These are phyloP conservation scores for Dimorphilus gyrociliatus DNA, from an alignment of 2,888 invertebrate genomes.

Conservation along the genomic window DNA sequence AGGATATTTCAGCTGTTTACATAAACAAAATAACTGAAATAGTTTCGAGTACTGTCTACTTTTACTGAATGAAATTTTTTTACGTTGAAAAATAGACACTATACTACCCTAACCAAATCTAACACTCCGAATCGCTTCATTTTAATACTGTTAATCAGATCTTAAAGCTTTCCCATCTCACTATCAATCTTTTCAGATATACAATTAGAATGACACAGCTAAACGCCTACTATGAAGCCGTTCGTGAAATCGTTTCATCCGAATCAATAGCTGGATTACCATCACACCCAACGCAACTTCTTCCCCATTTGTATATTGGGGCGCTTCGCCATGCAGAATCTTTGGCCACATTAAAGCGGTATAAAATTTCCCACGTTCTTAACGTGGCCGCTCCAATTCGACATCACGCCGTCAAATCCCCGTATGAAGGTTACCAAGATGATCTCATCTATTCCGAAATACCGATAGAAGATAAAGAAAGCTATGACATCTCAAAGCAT, in stretches of 20 bases:
- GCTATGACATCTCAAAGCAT: constrained; percentile 13
- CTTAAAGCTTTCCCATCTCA: too few species aligned
- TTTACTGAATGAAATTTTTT: too few species aligned
- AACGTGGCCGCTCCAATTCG: constrained; percentile 13
- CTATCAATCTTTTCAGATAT: too few species aligned
- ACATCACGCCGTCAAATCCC: constrained; percentile 8
- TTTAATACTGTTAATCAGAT: too few species aligned
- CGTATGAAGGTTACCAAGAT: constrained; percentile 12
- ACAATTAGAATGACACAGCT: too few species aligned
- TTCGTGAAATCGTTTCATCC: constrained; percentile 8
- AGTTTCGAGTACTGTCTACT: too few species aligned
- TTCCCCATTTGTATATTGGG: constrained; percentile 12
- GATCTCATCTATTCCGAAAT: constrained; percentile 13
- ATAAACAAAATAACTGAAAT: too few species aligned
- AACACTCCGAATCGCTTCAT: not conserved
- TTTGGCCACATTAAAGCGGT: constrained; percentile 7
- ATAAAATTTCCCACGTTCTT: constrained; percentile 12
- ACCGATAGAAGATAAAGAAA: constrained; percentile 12
- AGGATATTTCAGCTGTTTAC: too few species aligned
- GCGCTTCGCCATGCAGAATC: constrained; percentile 12
- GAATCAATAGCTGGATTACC: constrained; percentile 7
- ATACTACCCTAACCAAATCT: not conserved
- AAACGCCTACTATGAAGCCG: too few species aligned
- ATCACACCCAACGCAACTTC: constrained; percentile 8
- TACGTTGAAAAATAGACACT: not conserved